These are phyloP conservation scores for Acrocyrtus sp. DNA, from an alignment of 2,888 invertebrate genomes.

Conservation along the genomic window DNA sequence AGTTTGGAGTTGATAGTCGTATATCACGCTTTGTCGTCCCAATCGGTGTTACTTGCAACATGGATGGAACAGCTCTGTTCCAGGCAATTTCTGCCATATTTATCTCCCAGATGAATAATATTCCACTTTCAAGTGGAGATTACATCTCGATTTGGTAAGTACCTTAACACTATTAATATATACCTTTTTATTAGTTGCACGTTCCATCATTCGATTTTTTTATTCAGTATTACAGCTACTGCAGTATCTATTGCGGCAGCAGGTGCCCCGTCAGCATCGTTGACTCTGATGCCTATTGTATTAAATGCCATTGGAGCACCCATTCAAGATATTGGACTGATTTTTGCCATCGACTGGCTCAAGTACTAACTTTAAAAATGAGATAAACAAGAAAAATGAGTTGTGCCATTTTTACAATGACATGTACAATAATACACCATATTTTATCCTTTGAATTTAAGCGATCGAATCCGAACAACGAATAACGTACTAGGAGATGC, in stretches of 20 bases:
- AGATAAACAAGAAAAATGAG: no score
- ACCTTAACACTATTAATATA: not conserved
- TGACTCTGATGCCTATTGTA: constrained; percentile 83
- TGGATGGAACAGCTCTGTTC: constrained; percentile 92
- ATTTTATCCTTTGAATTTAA: constrained; percentile 65
- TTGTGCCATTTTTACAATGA: no score
- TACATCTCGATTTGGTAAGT: constrained; percentile 87
- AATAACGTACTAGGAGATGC: constrained; percentile 91
- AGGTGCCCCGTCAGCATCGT: constrained; percentile 86
- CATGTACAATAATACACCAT: not conserved
- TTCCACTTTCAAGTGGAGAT: constrained; percentile 82
- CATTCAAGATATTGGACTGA: constrained; percentile 80
- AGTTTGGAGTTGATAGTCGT: constrained; percentile 81
- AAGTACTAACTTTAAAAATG: no score
- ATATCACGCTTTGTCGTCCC: constrained; percentile 81
- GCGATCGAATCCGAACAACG: constrained; percentile 85
- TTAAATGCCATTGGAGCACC: constrained; percentile 85
- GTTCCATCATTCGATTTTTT: no score
- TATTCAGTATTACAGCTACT: constrained; percentile 84
- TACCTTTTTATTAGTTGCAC: not conserved
- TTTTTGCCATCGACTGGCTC: constrained; percentile 91
- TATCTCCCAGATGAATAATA: constrained; percentile 87
- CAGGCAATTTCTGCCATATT: constrained; percentile 88
- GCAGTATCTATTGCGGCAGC: constrained; percentile 90
- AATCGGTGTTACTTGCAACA: constrained; percentile 88